phyloP scores from a whole-genome alignment of 2,113 vertebrate species.

The Gallinago media region DNA sequence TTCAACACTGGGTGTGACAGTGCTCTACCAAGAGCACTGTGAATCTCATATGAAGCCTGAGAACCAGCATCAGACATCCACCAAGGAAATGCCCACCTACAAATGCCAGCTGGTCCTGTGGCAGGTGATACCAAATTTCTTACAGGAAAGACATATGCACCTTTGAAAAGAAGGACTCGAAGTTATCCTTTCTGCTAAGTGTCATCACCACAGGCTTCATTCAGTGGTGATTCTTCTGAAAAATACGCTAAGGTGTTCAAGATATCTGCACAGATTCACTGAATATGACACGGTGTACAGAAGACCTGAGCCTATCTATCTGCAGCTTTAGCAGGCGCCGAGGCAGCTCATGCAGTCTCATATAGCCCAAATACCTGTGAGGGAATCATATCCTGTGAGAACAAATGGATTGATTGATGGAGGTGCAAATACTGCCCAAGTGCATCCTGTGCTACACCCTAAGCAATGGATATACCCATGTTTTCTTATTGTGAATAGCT shows the following conservation, averaged over 20 bases:
- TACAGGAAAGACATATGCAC: not conserved
- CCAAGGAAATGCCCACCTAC: not conserved
- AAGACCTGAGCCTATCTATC: not conserved
- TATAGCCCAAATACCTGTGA: not conserved
- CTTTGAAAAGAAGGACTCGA: not conserved
- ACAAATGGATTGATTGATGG: not conserved
- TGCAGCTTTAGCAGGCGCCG: not conserved
- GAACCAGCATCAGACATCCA: not conserved
- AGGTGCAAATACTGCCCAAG: not conserved
- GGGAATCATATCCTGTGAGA: not conserved
- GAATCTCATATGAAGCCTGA: not conserved
- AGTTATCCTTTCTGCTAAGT: not conserved
- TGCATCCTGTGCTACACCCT: not conserved
- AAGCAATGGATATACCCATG: not conserved
- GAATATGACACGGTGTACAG: not conserved
- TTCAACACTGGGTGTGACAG: not conserved
- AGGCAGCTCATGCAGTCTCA: not conserved
- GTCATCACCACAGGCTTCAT: not conserved
- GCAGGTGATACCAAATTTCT: not conserved
- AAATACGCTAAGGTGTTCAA: not conserved
- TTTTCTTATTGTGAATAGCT: not conserved
- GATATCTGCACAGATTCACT: not conserved
- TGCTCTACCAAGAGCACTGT: not conserved
- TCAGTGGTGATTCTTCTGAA: not conserved
- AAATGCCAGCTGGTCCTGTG: not conserved